phyloP scores from a whole-genome alignment of 2,113 vertebrate species.

The Oryzias woworae region DNA sequence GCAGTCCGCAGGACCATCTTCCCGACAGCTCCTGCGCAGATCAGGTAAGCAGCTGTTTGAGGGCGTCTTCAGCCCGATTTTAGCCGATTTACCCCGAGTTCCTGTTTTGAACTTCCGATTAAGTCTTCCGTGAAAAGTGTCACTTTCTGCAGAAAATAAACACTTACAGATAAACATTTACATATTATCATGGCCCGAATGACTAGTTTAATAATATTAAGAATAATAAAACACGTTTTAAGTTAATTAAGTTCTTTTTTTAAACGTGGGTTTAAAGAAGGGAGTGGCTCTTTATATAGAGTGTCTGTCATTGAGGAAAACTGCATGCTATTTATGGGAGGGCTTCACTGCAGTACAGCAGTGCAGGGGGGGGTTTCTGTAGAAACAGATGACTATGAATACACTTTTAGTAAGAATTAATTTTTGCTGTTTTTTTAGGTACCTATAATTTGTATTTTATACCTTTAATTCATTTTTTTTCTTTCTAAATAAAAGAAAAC shows the following conservation, averaged over 20 bases:
- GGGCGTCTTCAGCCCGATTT: not conserved
- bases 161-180: no score
- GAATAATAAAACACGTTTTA: not conserved
- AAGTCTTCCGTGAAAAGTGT: not conserved
- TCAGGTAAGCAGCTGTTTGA: conserved; percentile 24
- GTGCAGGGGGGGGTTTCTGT: not conserved
- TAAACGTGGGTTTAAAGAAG: conserved; percentile 20
- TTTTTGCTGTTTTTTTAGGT: not conserved
- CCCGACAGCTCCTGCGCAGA: not conserved
- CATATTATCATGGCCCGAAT: not conserved
- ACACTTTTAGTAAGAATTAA: not conserved
- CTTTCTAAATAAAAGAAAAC: no score
- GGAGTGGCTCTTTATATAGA: conserved; percentile 44
- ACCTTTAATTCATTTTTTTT: not conserved
- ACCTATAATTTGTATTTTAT: not conserved
- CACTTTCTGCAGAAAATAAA: not conserved
- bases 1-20: conserved; percentile 13
- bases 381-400: no score
- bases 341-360: conserved; percentile 26
- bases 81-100: not conserved
- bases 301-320: conserved; percentile 32
- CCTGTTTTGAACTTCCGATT: not conserved
- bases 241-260: not conserved
- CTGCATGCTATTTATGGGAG: conserved; percentile 53
- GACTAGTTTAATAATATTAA: not conserved